These are phyloP conservation scores for Anoplophora glabripennis DNA, from an alignment of 1,140 invertebrate species.

Conservation along the genomic window DNA sequence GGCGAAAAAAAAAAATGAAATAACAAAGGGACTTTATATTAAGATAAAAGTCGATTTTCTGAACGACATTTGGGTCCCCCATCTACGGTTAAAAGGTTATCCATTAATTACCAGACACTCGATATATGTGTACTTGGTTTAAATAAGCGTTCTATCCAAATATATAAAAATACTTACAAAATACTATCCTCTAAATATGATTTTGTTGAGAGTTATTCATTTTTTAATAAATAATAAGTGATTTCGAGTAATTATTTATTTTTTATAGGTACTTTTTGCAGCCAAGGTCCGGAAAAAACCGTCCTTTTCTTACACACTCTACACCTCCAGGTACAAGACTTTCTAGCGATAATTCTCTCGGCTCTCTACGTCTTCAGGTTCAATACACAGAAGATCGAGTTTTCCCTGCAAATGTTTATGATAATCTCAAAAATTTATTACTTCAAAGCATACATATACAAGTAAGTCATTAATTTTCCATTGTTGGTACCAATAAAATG, in stretches of 20 bases:
- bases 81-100: too few relatives aligned
- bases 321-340: constrained; percentile 67
- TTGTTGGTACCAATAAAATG: too few relatives aligned
- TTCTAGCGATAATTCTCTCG: constrained; percentile 63
- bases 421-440: constrained; percentile 70
- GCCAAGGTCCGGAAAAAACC: constrained; percentile 63
- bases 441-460: constrained; percentile 69
- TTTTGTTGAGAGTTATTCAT: background rate
- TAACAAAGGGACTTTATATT: too few relatives aligned
- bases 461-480: constrained; percentile 13
- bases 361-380: constrained; percentile 78
- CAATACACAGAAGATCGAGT: constrained; percentile 88
- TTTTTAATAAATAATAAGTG: background rate
- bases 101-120: too few relatives aligned
- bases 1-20: too few relatives aligned
- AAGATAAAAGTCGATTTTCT: too few relatives aligned
- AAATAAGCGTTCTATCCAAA: too few relatives aligned
- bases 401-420: constrained; percentile 77
- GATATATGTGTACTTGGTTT: too few relatives aligned
- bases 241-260: background rate
- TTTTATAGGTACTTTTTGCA: constrained; percentile 77
- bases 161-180: too few relatives aligned
- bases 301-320: constrained; percentile 60
- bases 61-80: too few relatives aligned
- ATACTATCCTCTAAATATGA: background rate